These are phyloP conservation scores for Haemorhous mexicanus DNA, from an alignment of 2,113 vertebrate genomes.

Conservation along the genomic window DNA sequence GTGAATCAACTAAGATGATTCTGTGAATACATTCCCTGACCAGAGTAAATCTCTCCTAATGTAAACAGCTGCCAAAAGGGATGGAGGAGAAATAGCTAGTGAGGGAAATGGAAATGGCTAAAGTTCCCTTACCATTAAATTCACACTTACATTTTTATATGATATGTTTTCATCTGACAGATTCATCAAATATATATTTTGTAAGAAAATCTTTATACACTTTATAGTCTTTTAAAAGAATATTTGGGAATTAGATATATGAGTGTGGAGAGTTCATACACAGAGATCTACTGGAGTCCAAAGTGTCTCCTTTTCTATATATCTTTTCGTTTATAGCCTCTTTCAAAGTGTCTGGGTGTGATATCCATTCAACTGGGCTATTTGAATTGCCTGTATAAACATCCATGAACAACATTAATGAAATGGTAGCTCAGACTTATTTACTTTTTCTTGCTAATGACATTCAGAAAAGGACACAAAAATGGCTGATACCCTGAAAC, in stretches of 20 bases:
- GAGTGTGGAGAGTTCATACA: background rate
- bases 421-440: background rate
- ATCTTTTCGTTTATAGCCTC: background rate
- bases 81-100: background rate
- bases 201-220: background rate
- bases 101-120: background rate
- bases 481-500: background rate
- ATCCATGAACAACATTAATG: background rate
- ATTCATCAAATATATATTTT: background rate
- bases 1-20: background rate
- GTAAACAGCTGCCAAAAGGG: background rate
- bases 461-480: background rate
- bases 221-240: background rate
- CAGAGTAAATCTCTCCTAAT: background rate
- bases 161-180: background rate
- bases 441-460: constrained; percentile 2
- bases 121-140: background rate
- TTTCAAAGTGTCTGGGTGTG: background rate
- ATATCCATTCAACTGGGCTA: background rate
- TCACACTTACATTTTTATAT: background rate
- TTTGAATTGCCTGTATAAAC: background rate
- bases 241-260: background rate
- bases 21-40: background rate
- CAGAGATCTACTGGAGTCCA: rapidly evolving
- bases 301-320: background rate